A percentile compares a stretch with the other conserved stretches of the same genome.
These are phyloP conservation scores for Hypomesus transpacificus DNA, from an alignment of 2,113 vertebrate genomes.

Conservation along the genomic window DNA sequence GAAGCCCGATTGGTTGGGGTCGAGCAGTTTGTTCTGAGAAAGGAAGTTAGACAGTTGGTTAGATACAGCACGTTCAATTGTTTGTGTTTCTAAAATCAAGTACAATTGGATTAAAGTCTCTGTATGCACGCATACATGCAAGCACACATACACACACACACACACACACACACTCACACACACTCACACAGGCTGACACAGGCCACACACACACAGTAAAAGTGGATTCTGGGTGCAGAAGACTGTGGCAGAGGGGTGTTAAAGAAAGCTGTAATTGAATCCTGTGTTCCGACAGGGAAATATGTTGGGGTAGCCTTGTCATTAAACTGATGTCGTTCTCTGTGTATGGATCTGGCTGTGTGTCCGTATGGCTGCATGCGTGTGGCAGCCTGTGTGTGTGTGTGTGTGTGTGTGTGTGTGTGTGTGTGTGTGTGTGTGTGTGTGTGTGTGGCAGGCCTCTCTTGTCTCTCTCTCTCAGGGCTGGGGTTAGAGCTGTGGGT, in stretches of 20 bases:
- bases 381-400: conserved; percentile 14
- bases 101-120: not conserved
- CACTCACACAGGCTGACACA: not conserved
- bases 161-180: not conserved
- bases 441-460: not conserved
- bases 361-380: conserved; percentile 14
- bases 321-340: not conserved
- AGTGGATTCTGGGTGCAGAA: not conserved
- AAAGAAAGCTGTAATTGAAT: not conserved
- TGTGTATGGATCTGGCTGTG: not conserved
- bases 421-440: too few species aligned
- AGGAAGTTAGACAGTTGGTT: too few species aligned
- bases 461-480: not conserved
- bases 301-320: not conserved
- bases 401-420: not conserved
- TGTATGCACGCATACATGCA: not conserved
- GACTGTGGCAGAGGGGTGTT: not conserved
- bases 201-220: not conserved
- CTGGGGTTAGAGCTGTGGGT: not conserved
- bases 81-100: not conserved
- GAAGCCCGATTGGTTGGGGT: too few species aligned
- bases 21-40: too few species aligned
- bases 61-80: too few species aligned
- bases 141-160: not conserved
- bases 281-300: not conserved